Evolutionary conservation across 2,113 vertebrate species (phyloP), one percentile per base, ranked within the genome.

Genomic region (Brachyhypopomus gauderio): DNA sequence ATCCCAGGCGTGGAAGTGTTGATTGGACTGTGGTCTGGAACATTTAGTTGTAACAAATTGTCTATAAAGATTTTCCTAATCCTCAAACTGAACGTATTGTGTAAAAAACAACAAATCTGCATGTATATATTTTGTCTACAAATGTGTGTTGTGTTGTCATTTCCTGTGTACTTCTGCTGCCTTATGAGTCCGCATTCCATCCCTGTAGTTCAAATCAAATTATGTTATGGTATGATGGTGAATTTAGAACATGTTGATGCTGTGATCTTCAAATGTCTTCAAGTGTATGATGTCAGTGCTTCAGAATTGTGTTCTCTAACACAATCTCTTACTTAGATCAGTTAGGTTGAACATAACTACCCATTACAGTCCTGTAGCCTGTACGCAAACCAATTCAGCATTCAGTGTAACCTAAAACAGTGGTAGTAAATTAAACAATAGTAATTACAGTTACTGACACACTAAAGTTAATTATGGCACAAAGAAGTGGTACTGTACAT

Each of bases 1-100:
- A 14, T 45, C n/a, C 56, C 20, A 38, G 17, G 3, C 14, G 14
- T 12, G n/a, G 19, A 77, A 60, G 48, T 30, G 1, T 69, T 70
- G 19, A 62, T 59, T 73, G 58, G 20, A 23, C 48, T 19, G 16
- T 52, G n/a, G 19, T 71, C 14, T 73, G 59, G 62, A 34, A 77
- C 41, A 9, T 38, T 27, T 73, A 70, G 55, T 76, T 63, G 4
- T 75, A 27, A 73, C 41, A 62, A 81, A 34, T 60, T 72, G 9
- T 78, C 80, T 77, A 20, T 20, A 27, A 16, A 64, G 83, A 80
- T 71, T 78, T 78, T 59, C 36, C 16, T 34, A 75, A 0, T 55
- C 36, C 22, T 5, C 30, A n/a, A 20, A 60, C 38, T 60, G 66
- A 79, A 72, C 16, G 17, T 63, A 63, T 73, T 63, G 19, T 38